These are phyloP conservation scores for Antennarius maculatus DNA, from an alignment of 2,797 vertebrate species.

Conservation along the genomic window DNA sequence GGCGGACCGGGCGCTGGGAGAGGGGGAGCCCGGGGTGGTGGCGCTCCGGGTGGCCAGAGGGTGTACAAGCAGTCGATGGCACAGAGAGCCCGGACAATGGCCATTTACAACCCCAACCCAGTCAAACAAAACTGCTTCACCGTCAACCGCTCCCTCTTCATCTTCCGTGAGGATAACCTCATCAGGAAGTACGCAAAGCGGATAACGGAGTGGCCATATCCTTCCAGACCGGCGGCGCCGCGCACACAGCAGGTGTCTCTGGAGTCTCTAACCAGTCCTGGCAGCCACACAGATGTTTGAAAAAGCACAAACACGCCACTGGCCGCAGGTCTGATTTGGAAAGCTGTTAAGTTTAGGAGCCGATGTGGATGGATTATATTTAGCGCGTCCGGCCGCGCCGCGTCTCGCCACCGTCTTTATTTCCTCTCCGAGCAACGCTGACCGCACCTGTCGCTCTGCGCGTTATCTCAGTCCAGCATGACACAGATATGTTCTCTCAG, in stretches of 20 bases:
- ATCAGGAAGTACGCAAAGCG: slow-evolving; percentile 98
- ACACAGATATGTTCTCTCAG: slow-evolving; percentile 25
- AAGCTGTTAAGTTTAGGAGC: slow-evolving; percentile 4
- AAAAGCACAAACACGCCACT: slow-evolving; percentile 18
- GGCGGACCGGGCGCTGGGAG: slow-evolving; percentile 85
- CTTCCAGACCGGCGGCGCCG: slow-evolving; percentile 64
- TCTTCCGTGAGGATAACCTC: slow-evolving; percentile 98
- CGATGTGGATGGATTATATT: slow-evolving; percentile 1
- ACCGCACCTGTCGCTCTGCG: slow-evolving; percentile 54
- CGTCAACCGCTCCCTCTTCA: slow-evolving; percentile 98
- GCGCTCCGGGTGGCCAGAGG: slow-evolving; percentile 89
- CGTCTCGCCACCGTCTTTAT: slow-evolving; percentile 4
- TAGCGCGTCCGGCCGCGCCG: neutral
- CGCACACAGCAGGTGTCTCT: slow-evolving; percentile 42
- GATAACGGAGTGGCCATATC: slow-evolving; percentile 99
- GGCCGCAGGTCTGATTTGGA: neutral
- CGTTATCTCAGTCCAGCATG: slow-evolving; percentile 48
- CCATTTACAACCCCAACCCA: slow-evolving; percentile 98
- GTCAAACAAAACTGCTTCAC: slow-evolving; percentile 99
- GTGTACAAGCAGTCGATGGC: slow-evolving; percentile 99
- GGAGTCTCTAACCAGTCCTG: slow-evolving; percentile 9
- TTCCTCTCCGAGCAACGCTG: slow-evolving; percentile 12
- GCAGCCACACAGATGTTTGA: slow-evolving; percentile 5
- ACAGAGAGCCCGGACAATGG: slow-evolving; percentile 97
- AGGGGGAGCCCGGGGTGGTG: slow-evolving; percentile 85